These are phyloP conservation scores for Nematopogon swammerdamellus DNA, from an alignment of 2,888 invertebrate species.

Conservation along the genomic window DNA sequence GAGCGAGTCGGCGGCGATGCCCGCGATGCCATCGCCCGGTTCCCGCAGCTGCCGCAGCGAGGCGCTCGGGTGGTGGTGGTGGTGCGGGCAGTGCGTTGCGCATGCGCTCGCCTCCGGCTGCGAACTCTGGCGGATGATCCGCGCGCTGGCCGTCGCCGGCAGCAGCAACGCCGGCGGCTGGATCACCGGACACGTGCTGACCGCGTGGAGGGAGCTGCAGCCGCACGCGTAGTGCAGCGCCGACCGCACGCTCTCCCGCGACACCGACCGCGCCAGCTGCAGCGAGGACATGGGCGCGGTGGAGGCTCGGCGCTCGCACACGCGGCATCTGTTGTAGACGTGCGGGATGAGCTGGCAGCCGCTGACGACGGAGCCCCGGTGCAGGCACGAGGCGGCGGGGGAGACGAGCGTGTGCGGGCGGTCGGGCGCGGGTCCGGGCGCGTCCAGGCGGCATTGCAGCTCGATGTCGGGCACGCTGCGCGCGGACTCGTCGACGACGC, in stretches of 20 bases:
- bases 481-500: conserved; percentile 65
- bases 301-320: conserved; percentile 78
- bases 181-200: conserved; percentile 64
- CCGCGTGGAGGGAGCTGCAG: conserved; percentile 48
- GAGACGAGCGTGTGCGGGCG: conserved; percentile 52
- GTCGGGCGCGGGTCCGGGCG: conserved; percentile 27
- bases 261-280: conserved; percentile 80
- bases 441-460: conserved; percentile 65
- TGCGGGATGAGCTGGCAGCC: conserved; percentile 66
- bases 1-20: conserved; percentile 93
- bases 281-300: conserved; percentile 72
- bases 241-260: conserved; percentile 76
- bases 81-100: conserved; percentile 61
- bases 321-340: conserved; percentile 58
- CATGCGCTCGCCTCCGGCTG: conserved; percentile 76
- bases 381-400: conserved; percentile 55
- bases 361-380: conserved; percentile 60
- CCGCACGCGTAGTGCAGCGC: conserved; percentile 65
- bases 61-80: conserved; percentile 74
- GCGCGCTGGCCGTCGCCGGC: conserved; percentile 65
- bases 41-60: conserved; percentile 83
- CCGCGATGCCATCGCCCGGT: conserved; percentile 84
- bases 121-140: conserved; percentile 86
- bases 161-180: conserved; percentile 71
- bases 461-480: conserved; percentile 82